Conservation (phyloP, 2,888 invertebrate genomes). For the Thereva unica region DNA sequence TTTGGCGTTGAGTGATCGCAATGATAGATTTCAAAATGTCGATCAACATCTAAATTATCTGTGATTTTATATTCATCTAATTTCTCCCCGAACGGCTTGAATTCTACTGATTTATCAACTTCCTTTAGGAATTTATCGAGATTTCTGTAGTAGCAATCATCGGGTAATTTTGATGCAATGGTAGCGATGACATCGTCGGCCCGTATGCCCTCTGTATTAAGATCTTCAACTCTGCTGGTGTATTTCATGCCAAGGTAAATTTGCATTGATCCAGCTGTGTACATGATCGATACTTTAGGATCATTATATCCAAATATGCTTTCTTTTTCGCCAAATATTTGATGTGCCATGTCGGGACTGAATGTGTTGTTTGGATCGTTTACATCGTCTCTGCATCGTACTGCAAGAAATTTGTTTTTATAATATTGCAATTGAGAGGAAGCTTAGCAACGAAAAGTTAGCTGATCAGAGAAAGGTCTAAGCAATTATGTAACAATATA, state of each 20-base stretch:
- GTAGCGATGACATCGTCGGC: constrained; percentile 77
- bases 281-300: constrained; percentile 76
- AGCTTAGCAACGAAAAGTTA: neutral
- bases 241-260: constrained; percentile 80
- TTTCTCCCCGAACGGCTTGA: constrained; percentile 76
- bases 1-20: constrained; percentile 71
- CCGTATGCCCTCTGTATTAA: constrained; percentile 63
- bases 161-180: constrained; percentile 70
- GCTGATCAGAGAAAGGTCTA: neutral
- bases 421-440: neutral
- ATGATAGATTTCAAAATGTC: constrained; percentile 79
- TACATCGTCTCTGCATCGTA: constrained; percentile 68
- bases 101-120: constrained; percentile 73
- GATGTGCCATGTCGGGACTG: constrained; percentile 87
- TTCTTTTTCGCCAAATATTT: constrained; percentile 90
- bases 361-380: constrained; percentile 69
- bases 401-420: constrained; percentile 50
- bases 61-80: constrained; percentile 64
- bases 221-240: constrained; percentile 66
- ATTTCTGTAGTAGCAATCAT: constrained; percentile 69
- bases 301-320: constrained; percentile 93
- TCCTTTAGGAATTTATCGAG: constrained; percentile 72
- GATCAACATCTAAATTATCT: constrained; percentile 46
- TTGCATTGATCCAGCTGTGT: constrained; percentile 78
- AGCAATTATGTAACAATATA: too few species aligned